Percentiles rank a stretch among this genome's conserved stretches.
phyloP scores from a whole-genome alignment of 1,140 invertebrate species.

The Caenorhabditis brenneri region DNA sequence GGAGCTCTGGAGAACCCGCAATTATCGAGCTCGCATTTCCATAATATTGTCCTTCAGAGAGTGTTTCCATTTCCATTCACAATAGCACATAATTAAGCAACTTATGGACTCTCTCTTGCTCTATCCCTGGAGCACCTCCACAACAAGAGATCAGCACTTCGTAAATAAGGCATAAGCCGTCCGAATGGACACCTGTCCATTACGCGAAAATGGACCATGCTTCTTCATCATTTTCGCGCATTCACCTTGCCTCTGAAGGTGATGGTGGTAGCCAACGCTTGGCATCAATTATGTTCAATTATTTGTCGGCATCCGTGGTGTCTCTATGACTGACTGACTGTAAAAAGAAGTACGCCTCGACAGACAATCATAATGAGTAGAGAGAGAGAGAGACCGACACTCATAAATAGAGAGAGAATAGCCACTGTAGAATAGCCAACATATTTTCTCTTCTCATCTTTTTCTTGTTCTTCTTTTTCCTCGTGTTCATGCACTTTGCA shows the following conservation, averaged over 20 bases:
- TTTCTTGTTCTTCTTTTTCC: background rate
- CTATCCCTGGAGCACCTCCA: background rate
- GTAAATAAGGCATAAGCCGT: slow-evolving; percentile 19
- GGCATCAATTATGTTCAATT: slow-evolving; percentile 22
- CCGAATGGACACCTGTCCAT: slow-evolving; percentile 26
- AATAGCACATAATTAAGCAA: slow-evolving; percentile 44
- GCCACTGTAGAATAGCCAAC: background rate
- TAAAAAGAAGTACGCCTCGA: slow-evolving; percentile 1
- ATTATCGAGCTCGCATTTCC: slow-evolving; percentile 29
- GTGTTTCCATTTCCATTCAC: slow-evolving; percentile 29
- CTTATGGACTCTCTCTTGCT: background rate
- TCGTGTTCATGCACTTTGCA: slow-evolving; percentile 40
- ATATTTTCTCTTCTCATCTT: background rate
- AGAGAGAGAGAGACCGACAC: background rate
- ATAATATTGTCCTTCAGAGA: slow-evolving; percentile 16
- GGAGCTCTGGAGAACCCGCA: background rate
- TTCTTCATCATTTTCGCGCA: slow-evolving; percentile 7
- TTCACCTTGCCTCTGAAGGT: too few species aligned
- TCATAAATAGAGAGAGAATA: background rate
- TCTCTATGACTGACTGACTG: background rate
- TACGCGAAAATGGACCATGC: background rate
- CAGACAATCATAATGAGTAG: slow-evolving; percentile 25
- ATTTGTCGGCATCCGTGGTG: slow-evolving; percentile 30
- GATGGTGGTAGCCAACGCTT: background rate
- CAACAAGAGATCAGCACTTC: slow-evolving; percentile 13